Conservation (phyloP, 2,888 invertebrate genomes). For the Acleris laterana region DNA sequence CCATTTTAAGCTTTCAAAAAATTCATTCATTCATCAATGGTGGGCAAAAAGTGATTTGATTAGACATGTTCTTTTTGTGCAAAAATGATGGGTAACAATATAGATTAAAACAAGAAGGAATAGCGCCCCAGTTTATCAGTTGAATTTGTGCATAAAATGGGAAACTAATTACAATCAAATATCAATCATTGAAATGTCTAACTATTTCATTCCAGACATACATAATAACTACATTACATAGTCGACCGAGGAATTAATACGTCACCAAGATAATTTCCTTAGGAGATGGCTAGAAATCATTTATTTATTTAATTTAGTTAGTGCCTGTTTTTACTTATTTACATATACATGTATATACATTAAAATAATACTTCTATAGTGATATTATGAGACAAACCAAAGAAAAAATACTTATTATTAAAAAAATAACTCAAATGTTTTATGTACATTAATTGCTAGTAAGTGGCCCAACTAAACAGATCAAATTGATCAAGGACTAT, state of each 20-base stretch:
- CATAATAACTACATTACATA: too few relatives aligned
- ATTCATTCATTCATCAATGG: too few relatives aligned
- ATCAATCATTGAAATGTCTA: background rate
- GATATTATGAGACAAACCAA: background rate
- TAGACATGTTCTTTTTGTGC: too few relatives aligned
- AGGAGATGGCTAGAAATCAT: too few relatives aligned
- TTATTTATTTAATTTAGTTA: conserved; percentile 1
- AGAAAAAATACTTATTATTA: conserved; percentile 11
- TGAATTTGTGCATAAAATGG: conserved; percentile 21
- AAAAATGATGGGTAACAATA: background rate
- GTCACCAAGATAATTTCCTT: too few relatives aligned
- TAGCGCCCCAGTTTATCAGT: conserved; percentile 23
- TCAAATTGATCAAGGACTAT: background rate
- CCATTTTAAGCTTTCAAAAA: too few relatives aligned
- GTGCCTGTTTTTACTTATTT: conserved; percentile 23
- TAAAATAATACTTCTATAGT: background rate
- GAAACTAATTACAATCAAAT: conserved; percentile 6
- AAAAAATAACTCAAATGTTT: conserved; percentile 7
- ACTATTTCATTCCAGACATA: too few relatives aligned
- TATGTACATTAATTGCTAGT: conserved; percentile 31
- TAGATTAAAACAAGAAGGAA: background rate
- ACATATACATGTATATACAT: conserved; percentile 32
- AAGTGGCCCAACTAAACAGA: conserved; percentile 23
- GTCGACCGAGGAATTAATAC: too few relatives aligned
- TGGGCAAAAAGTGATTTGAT: too few relatives aligned